These are phyloP conservation scores for Laterallus jamaicensis DNA, from an alignment of 2,113 vertebrate genomes.

Conservation along the genomic window DNA sequence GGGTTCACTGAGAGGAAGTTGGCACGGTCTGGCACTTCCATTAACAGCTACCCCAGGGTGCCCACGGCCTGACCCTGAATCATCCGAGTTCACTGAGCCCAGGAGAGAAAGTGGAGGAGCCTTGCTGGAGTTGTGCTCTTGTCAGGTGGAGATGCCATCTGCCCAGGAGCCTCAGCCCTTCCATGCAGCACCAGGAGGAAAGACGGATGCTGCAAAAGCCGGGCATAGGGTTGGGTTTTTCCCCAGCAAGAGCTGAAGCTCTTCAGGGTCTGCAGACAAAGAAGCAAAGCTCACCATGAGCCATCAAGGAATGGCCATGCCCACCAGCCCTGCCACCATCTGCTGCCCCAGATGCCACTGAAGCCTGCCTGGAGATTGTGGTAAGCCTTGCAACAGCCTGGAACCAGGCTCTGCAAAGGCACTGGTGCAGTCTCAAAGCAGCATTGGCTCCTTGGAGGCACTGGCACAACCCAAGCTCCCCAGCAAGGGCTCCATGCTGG, in stretches of 20 bases:
- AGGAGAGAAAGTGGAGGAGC: not conserved
- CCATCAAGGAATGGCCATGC: not conserved
- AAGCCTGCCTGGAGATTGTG: not conserved
- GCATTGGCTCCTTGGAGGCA: not conserved
- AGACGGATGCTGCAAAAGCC: not conserved
- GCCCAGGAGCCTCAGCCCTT: not conserved
- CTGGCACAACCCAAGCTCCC: not conserved
- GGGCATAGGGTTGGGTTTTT: not conserved
- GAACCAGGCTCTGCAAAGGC: not conserved
- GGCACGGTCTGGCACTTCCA: not conserved
- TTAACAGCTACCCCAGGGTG: not conserved
- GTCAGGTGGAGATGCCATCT: not conserved
- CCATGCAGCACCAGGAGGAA: not conserved
- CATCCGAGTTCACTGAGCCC: not conserved
- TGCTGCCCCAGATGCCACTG: not conserved
- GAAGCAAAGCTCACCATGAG: not conserved
- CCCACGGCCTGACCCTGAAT: rapidly evolving
- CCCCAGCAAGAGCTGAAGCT: not conserved
- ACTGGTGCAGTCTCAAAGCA: not conserved
- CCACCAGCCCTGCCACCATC: not conserved
- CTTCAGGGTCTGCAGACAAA: not conserved
- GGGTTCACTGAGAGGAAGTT: not conserved
- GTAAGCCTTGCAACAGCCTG: not conserved
- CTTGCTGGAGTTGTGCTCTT: not conserved
- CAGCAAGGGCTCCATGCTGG: not conserved